These are phyloP conservation scores for Lepidurus packardi DNA, from an alignment of 1,140 invertebrate species.

Conservation along the genomic window DNA sequence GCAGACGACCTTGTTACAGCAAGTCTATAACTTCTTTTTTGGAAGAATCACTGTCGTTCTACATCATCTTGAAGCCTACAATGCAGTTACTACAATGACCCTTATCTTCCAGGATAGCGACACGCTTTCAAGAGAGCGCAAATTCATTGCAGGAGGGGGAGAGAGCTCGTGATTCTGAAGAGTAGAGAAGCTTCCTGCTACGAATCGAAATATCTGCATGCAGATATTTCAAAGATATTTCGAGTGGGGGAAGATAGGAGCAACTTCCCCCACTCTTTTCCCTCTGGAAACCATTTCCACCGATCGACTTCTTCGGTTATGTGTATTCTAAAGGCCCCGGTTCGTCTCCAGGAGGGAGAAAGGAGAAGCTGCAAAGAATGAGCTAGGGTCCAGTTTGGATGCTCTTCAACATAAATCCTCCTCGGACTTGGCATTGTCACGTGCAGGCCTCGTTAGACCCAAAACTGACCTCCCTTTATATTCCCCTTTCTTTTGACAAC, in stretches of 20 bases:
- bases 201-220: background rate
- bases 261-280: background rate
- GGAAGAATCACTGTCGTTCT: background rate
- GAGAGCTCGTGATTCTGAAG: background rate
- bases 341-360: background rate
- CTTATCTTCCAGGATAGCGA: background rate
- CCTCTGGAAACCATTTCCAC: background rate
- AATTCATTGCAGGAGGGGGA: background rate
- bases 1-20: background rate
- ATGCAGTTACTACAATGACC: background rate
- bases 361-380: background rate
- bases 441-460: slow-evolving; percentile 16
- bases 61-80: slow-evolving; percentile 10
- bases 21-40: background rate
- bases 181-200: background rate
- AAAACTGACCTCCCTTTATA: slow-evolving; percentile 16
- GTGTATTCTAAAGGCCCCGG: background rate
- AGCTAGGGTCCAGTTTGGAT: slow-evolving; percentile 8
- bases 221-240: too few relatives aligned
- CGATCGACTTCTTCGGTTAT: slow-evolving; percentile 8
- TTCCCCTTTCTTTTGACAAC: background rate
- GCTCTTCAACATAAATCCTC: slow-evolving; percentile 14
- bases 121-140: background rate
- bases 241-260: background rate
- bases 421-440: slow-evolving; percentile 20